Evolutionary conservation across 2,888 invertebrate genomes (phyloP).

Genomic region (Dicyrtomina minuta): DNA sequence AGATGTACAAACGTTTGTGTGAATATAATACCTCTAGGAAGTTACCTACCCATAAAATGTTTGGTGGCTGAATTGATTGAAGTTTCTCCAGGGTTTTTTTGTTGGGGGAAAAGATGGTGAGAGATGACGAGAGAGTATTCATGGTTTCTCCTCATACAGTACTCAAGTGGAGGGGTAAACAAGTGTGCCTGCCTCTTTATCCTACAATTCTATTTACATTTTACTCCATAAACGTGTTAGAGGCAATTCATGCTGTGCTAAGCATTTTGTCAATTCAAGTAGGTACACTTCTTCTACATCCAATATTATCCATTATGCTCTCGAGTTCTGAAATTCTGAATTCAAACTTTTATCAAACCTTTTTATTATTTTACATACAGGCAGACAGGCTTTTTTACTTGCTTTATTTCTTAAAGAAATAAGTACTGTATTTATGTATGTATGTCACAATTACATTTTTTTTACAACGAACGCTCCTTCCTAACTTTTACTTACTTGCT

Average conservation of each 20-base stretch:
- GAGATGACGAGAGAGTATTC: neutral
- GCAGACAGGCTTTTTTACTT: no score
- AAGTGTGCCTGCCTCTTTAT: conserved; percentile 3
- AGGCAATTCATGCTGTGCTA: conserved; percentile 27
- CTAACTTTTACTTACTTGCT: no score
- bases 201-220: conserved; percentile 26
- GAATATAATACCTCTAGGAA: no score
- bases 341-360: no score
- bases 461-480: no score
- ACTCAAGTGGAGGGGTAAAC: conserved; percentile 27
- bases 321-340: no score
- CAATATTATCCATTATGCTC: neutral
- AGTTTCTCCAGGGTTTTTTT: neutral
- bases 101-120: neutral
- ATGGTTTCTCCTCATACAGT: neutral
- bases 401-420: no score
- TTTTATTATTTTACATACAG: no score
- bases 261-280: conserved; percentile 31
- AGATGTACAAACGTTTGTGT: no score
- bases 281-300: conserved; percentile 4
- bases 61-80: conserved; percentile 15
- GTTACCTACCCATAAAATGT: no score
- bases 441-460: no score
- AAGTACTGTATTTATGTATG: no score
- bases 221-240: conserved; percentile 14